These are phyloP conservation scores for Rhegmatorhina hoffmannsi DNA, from an alignment of 2,113 vertebrate genomes.

Conservation along the genomic window DNA sequence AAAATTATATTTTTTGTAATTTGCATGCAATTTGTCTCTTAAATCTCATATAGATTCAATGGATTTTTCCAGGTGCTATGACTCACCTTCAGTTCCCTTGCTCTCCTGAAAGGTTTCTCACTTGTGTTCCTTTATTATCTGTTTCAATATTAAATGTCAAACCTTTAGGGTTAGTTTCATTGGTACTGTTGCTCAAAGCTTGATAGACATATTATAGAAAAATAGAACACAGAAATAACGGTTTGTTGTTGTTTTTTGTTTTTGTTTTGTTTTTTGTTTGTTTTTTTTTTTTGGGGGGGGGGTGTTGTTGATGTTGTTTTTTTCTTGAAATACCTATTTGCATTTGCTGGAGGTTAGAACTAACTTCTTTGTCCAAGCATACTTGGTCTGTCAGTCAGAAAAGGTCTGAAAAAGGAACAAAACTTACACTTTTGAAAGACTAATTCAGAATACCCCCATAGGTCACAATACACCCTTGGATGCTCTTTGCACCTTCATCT, in stretches of 20 bases:
- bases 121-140: neutral
- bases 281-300: too few species aligned
- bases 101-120: neutral
- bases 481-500: neutral
- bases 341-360: neutral
- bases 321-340: neutral
- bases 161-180: constrained; percentile 34
- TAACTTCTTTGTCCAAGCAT: neutral
- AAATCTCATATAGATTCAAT: neutral
- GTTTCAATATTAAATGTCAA: constrained; percentile 26
- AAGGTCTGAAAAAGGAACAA: neutral
- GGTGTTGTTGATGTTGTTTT: neutral
- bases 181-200: neutral
- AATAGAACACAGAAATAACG: neutral
- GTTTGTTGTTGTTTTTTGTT: neutral
- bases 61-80: constrained; percentile 11
- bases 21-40: neutral
- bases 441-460: neutral
- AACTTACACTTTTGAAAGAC: neutral
- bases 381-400: neutral
- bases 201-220: constrained; percentile 14
- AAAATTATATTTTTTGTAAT: constrained; percentile 14
- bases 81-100: constrained; percentile 30
- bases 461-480: neutral
- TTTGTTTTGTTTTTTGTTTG: too few species aligned